Base-by-base conservation (phyloP, 2,888 invertebrate genomes). In the Anoncus sp. region DNA sequence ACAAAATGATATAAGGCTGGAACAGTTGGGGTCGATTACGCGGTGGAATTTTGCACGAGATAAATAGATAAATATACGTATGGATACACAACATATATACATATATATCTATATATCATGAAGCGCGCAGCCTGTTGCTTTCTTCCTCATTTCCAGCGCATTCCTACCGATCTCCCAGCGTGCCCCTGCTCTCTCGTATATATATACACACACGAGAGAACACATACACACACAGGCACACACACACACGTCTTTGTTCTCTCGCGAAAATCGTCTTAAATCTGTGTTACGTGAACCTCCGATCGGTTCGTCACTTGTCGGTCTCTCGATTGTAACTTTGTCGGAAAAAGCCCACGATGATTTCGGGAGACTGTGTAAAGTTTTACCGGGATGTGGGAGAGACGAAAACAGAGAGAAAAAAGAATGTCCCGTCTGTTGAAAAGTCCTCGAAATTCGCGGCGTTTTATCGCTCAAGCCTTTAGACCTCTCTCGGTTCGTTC, bases 401-500 rank as follows among this genome's bases (percentile, higher is more conserved):
- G 12, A 35, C 24, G 24, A 24, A 45, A 45, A 45, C 22, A 35
- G 16, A n/a, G 24, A 45, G 7, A 31, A 3, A 45, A 31, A 45
- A 55, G 45, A 27, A 6, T 31, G 35, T 16, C 12, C n/a, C 45
- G 9, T 35, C 22, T 16, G 18, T 14, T 9, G 27, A 27, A n/a
- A 40, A 12, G 20, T 38, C 6, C 20, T 3, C 18, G 24, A 20
- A 38, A 69, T 83, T 84, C 86, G 85, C 87, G 87, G 85, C 87
- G 86, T 87, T 85, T 75, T 76, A 77, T 76, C 83, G 79, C 45
- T 27, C 51, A 47, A 69, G 69, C 69, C 59, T 22, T n/a, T 24
- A 69, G 69, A 47, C 57, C 35, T 47, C 35, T 47, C 31, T 3
- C 4, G 31, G 47, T 87, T 85, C 86, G 89, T 88, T 88, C 89